Conservation (phyloP, 2,888 invertebrate species). For the Polydesmus complanatus region DNA sequence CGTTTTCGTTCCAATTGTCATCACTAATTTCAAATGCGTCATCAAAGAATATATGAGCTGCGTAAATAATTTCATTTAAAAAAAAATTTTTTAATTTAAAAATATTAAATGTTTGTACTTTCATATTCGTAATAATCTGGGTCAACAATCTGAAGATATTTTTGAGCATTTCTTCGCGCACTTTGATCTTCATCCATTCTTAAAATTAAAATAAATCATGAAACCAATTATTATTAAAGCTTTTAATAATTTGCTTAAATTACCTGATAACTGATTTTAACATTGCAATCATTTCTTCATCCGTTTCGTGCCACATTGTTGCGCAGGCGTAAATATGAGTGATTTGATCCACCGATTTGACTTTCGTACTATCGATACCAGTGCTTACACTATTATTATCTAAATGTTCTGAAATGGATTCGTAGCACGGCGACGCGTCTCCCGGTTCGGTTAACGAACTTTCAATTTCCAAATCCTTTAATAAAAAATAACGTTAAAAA, state of each 20-base stretch:
- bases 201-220: constrained; percentile 29
- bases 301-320: constrained; percentile 99
- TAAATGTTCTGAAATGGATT: constrained; percentile 86
- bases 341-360: constrained; percentile 69
- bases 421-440: constrained; percentile 50
- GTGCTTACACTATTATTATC: constrained; percentile 34
- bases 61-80: neutral
- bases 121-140: constrained; percentile 43
- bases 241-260: constrained; percentile 8
- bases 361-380: neutral
- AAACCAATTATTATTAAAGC: constrained; percentile 37
- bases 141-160: constrained; percentile 42
- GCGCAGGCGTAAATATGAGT: constrained; percentile 91
- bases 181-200: constrained; percentile 83
- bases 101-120: constrained; percentile 25
- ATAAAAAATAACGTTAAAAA: neutral
- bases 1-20: constrained; percentile 70
- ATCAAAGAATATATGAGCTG: constrained; percentile 92
- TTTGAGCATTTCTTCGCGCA: constrained; percentile 65
- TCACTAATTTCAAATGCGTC: constrained; percentile 92
- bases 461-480: constrained; percentile 68
- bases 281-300: constrained; percentile 43
- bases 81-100: neutral
- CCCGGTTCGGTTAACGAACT: constrained; percentile 42
- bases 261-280: constrained; percentile 21